Percentiles rank a stretch among this genome's conserved stretches.
phyloP scores from a whole-genome alignment of 2,888 invertebrate species.

The Drosophila setosimentum region DNA sequence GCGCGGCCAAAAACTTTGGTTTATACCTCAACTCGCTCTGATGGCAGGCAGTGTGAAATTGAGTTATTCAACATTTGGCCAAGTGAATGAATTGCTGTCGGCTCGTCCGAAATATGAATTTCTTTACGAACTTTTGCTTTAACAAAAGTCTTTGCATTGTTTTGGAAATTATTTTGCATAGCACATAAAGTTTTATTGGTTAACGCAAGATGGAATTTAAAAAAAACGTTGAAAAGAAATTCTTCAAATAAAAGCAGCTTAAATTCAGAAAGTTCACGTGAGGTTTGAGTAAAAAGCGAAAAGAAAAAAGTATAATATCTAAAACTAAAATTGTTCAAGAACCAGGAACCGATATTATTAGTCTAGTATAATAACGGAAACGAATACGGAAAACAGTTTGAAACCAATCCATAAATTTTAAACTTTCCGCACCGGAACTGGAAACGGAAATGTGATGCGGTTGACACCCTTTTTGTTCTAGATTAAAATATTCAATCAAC shows the following conservation, averaged over 20 bases:
- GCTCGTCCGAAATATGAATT: background rate
- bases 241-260: background rate
- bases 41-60: constrained; percentile 3
- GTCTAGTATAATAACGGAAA: background rate
- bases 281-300: background rate
- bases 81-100: constrained; percentile 29
- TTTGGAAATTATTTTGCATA: background rate
- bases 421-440: background rate
- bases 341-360: background rate
- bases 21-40: constrained; percentile 14
- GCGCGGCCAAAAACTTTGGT: constrained; percentile 32
- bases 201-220: background rate
- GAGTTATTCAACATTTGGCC: constrained; percentile 5
- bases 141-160: background rate
- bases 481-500: background rate
- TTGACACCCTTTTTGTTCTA: background rate
- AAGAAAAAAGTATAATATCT: background rate
- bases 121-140: background rate
- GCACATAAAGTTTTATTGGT: background rate
- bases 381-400: background rate
- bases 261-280: background rate
- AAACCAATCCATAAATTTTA: background rate
- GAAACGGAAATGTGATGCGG: background rate
- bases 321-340: background rate
- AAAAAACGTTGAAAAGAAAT: background rate